Evolutionary conservation across 2,888 invertebrate species (phyloP), one percentile per base, ranked within the genome.

Genomic region (Drosophila algonquin): DNA sequence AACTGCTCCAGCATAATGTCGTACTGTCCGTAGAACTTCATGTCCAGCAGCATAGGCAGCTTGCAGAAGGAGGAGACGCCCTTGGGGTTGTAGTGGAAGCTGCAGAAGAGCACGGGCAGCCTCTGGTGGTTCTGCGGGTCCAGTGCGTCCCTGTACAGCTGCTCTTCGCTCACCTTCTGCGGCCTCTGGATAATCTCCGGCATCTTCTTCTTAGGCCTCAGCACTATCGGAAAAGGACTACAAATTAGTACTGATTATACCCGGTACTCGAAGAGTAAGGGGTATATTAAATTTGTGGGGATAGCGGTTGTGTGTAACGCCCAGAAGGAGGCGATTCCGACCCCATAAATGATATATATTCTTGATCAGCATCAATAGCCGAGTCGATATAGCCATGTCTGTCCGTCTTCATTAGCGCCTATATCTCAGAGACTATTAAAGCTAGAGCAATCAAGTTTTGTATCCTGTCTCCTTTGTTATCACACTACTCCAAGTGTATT

Each of bases 1-100:
- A 99, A 99, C 74, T 96, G 96, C 44, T 99, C 99, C 51, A 99
- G 93, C 1, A 98, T 96, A 81, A 99, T 98, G 92, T 99, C 99
- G 90, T 98, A 97, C 24, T 95, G 94, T 0, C 98, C 98, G 92
- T 99, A 99, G 93, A 98, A 97, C 89, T 97, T 96, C 98, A 99
- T 99, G 62, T 92, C 91, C 61, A 92, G 69, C 50, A 92, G 70
- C 24, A 91, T 91, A 8, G 92, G 92, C 40, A 90, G 88, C 9
- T 92, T 92, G 74, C 92, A 92, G 77, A 92, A 92, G 0, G 92
- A 91, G 2, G 92, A 90, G 0, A 89, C 87, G 0, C 91, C 90
- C 60, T 92, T 92, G 14, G 92, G 91, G 79, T 91, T 92, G 59
- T 88, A 91, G 54, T 91, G 90, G 61, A 91, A 92, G 90, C 97